Base-by-base conservation (phyloP, 30 jellyfish, hydroid and myxozoan species). In the Nemopilema nomurai region DNA sequence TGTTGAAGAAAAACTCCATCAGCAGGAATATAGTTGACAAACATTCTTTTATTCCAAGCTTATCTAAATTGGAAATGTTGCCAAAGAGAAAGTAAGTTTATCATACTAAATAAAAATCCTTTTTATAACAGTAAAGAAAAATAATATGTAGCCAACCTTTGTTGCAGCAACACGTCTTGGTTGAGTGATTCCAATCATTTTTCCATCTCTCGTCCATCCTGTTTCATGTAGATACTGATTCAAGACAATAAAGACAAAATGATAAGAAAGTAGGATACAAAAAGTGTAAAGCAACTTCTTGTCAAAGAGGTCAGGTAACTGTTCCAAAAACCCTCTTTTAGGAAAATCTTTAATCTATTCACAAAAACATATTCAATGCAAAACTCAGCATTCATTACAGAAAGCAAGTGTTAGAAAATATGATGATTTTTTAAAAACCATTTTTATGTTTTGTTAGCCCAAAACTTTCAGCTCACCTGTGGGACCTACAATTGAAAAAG, bases 151-250 rank as follows among this genome's bases (percentile, higher is more conserved):
- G 17, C 91, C 76, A 77, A 90, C 98, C 1, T 97, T 80, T 3
- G 97, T 90, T 49, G 92, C 98, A 33, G 99, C 99, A 19, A 96
- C 92, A 20, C 97, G 86, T 19, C 99, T 83, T 53, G 99, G 99
- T 72, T 96, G 99, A 13, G 97, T 96, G 27, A 96, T 90, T 30
- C 92, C 99, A 77, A 96, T 86, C 62, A 83, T 57, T 64, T 86
- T 79, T 18, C 91, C 79, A 9, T 87, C 91, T 18, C 67, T 88
- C 1, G 98, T 84, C 99, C 99, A 96, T 49, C 97, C 98, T 25
- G 97, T 86, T 65, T 96, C 98, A 88, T 82, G 90, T 67, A 96
- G 69, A 67, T 82, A 96, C 96, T 96, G 78, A 33, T 74, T 51
- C 25, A 73, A 50, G 16, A 16, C 74, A 82, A 49, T 13, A 41